phyloP scores from a whole-genome alignment of 2,888 invertebrate genomes.

The Teinopalpus imperialis region DNA sequence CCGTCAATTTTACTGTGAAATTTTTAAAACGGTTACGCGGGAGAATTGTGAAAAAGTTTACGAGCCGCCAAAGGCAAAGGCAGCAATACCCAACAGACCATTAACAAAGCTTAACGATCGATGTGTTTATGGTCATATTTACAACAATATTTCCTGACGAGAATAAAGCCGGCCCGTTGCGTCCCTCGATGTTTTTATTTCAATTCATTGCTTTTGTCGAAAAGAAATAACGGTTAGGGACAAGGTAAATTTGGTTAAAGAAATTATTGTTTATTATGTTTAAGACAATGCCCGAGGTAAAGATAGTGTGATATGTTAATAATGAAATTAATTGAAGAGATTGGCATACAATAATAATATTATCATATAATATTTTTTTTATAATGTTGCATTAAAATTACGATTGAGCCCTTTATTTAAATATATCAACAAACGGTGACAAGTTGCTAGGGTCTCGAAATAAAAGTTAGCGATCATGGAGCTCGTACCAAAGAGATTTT shows the following conservation, averaged over 20 bases:
- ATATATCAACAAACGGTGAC: too few species aligned
- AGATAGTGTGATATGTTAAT: too few species aligned
- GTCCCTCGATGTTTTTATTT: constrained; percentile 28
- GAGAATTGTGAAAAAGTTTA: constrained; percentile 49
- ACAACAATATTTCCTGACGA: constrained; percentile 39
- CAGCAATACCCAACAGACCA: constrained; percentile 30
- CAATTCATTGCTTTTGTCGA: constrained; percentile 10
- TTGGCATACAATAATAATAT: too few species aligned
- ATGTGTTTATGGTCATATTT: constrained; percentile 62
- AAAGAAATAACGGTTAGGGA: constrained; percentile 22
- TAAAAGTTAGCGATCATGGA: too few species aligned
- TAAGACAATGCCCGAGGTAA: too few species aligned
- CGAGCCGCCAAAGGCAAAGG: constrained; percentile 65
- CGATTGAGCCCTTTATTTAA: too few species aligned
- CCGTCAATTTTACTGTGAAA: constrained; percentile 57
- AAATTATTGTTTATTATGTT: constrained; percentile 11
- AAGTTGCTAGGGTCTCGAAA: too few species aligned
- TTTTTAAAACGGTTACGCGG: constrained; percentile 32
- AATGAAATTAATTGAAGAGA: too few species aligned
- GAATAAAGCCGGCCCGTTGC: constrained; percentile 7
- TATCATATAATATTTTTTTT: too few species aligned
- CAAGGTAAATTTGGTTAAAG: constrained; percentile 20
- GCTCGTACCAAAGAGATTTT: too few species aligned
- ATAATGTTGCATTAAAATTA: too few species aligned
- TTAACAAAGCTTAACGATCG: constrained; percentile 59